phyloP scores from a whole-genome alignment of 2,113 vertebrate species.

The Syrrhaptes paradoxus region DNA sequence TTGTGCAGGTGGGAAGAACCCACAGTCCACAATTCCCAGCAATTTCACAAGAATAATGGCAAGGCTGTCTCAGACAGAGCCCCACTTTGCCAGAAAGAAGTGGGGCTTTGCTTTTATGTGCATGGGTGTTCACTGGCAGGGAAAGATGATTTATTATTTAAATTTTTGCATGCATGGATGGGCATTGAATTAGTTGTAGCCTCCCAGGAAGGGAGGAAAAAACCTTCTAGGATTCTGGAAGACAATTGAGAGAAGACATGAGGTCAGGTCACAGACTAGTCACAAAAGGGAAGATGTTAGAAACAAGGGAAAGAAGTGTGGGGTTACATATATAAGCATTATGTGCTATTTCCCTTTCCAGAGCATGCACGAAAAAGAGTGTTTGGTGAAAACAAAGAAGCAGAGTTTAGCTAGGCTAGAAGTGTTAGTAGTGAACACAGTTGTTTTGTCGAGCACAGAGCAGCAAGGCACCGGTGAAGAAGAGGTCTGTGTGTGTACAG shows the following conservation, averaged over 20 bases:
- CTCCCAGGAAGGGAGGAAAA: background rate
- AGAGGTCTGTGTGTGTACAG: background rate
- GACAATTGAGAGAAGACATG: background rate
- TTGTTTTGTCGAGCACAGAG: background rate
- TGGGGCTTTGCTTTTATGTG: background rate
- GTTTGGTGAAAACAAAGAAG: background rate
- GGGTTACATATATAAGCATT: background rate
- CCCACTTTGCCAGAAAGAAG: background rate
- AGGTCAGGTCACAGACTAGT: background rate
- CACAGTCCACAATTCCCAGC: background rate
- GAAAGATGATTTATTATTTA: slow-evolving; percentile 56
- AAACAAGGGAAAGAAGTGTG: background rate
- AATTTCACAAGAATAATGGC: background rate
- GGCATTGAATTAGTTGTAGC: slow-evolving; percentile 28
- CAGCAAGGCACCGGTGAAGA: fast-evolving
- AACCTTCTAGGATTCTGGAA: slow-evolving; percentile 12
- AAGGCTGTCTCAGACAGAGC: background rate
- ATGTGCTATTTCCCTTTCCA: background rate
- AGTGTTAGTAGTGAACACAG: background rate
- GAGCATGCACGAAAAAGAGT: background rate
- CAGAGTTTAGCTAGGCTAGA: background rate
- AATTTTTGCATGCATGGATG: slow-evolving; percentile 17
- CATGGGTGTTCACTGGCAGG: background rate
- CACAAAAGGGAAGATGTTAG: background rate
- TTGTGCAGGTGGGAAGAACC: background rate